phyloP scores from a whole-genome alignment of 1,140 invertebrate species.

The Rhyacophila brunnea region DNA sequence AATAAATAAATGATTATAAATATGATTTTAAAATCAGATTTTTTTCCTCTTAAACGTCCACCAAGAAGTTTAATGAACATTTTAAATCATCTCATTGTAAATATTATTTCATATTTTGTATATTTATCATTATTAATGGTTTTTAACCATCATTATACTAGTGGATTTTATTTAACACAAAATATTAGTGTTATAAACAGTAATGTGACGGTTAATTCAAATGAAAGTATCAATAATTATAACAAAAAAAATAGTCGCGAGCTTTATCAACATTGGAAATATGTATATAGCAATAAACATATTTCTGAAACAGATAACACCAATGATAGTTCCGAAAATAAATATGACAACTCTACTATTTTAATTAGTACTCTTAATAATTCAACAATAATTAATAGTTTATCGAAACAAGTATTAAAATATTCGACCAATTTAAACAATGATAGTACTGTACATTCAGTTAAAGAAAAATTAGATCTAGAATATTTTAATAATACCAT shows the following conservation, averaged over 20 bases:
- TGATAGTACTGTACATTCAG: too few relatives aligned
- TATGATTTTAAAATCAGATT: slow-evolving; percentile 17
- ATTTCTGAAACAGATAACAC: neutral
- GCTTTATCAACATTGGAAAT: slow-evolving; percentile 18
- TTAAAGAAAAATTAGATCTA: too few relatives aligned
- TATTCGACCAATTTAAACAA: too few relatives aligned
- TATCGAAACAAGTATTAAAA: too few relatives aligned
- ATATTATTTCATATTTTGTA: neutral
- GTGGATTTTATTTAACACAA: neutral
- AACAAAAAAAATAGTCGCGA: slow-evolving; percentile 3
- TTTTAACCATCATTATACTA: neutral
- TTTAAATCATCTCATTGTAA: slow-evolving; percentile 3
- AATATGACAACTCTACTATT: too few relatives aligned
- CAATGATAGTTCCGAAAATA: neutral
- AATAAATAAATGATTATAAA: neutral
- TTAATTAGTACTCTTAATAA: neutral
- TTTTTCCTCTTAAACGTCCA: slow-evolving; percentile 19
- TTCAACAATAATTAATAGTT: neutral
- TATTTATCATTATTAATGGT: slow-evolving; percentile 1
- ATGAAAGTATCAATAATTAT: slow-evolving; percentile 2
- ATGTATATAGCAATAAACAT: slow-evolving; percentile 17
- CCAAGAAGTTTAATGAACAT: slow-evolving; percentile 11
- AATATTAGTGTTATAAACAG: neutral
- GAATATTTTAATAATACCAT: too few relatives aligned
- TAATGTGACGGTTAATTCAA: neutral